Percentiles rank a stretch among this genome's conserved stretches.
Evolutionary conservation across 2,888 invertebrate genomes (phyloP).

Genomic region (Drosophila dives): DNA sequence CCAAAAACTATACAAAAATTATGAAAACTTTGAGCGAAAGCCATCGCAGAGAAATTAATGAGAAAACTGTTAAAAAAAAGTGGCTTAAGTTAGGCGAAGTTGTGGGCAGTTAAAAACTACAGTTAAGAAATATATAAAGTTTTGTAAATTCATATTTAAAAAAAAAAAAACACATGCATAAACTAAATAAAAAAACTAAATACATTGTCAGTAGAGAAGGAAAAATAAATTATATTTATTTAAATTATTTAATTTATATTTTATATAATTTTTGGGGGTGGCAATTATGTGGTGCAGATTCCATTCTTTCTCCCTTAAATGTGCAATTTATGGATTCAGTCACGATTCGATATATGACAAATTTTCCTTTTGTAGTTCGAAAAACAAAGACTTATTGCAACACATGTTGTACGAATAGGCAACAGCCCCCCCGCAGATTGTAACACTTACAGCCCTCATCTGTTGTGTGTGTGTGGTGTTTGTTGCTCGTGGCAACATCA

Average conservation of each 20-base stretch:
- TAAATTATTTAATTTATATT: too few relatives aligned
- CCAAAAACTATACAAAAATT: slow-evolving; percentile 32
- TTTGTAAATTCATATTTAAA: neutral
- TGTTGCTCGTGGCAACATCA: slow-evolving; percentile 49
- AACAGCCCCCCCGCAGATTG: slow-evolving; percentile 2
- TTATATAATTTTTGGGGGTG: neutral
- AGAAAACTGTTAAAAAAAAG: slow-evolving; percentile 3
- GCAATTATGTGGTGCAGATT: neutral
- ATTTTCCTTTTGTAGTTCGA: slow-evolving; percentile 12
- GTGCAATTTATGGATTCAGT: neutral
- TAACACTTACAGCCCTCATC: slow-evolving; percentile 22
- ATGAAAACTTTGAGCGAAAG: slow-evolving; percentile 52
- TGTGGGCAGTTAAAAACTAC: neutral
- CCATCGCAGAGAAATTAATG: slow-evolving; percentile 34
- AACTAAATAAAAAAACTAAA: neutral
- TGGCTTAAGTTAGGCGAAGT: neutral
- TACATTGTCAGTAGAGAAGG: neutral
- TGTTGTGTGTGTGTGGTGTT: neutral
- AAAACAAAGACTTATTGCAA: slow-evolving; percentile 45
- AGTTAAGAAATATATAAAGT: neutral
- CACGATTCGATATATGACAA: slow-evolving; percentile 25
- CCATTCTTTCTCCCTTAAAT: neutral
- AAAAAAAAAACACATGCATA: neutral
- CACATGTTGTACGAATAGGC: slow-evolving; percentile 25
- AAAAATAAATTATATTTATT: neutral